Percentiles rank a stretch among this genome's conserved stretches.
These are phyloP conservation scores for Cuniculus paca DNA, from an alignment of 2,797 vertebrate species.

Conservation along the genomic window DNA sequence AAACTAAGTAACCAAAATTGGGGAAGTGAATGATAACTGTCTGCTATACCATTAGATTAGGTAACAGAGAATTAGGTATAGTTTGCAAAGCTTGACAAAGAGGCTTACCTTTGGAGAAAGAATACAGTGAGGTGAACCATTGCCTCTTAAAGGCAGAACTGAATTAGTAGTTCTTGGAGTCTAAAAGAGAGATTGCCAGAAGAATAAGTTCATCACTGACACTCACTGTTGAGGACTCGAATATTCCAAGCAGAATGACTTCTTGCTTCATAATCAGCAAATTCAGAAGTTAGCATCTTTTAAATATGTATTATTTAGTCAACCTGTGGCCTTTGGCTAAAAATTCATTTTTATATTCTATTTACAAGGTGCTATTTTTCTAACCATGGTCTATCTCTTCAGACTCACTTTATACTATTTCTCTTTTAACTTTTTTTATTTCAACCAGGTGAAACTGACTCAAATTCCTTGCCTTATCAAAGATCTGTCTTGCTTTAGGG, in stretches of 20 bases:
- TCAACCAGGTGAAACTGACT: not conserved
- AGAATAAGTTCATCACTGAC: not conserved
- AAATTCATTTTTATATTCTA: not conserved
- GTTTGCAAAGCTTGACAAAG: not conserved
- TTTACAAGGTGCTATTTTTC: not conserved
- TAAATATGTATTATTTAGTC: not conserved
- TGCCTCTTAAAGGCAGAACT: not conserved
- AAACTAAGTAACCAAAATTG: not conserved
- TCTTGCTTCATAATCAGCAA: not conserved
- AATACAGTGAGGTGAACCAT: not conserved
- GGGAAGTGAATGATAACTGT: not conserved
- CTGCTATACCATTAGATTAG: not conserved
- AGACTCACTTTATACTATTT: not conserved
- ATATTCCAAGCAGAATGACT: not conserved
- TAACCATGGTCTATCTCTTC: not conserved
- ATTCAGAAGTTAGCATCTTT: not conserved
- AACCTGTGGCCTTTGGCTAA: not conserved
- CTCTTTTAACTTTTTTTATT: not conserved
- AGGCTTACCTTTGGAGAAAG: not conserved
- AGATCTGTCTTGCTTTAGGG: not conserved
- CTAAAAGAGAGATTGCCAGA: too few species aligned
- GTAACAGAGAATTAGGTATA: not conserved
- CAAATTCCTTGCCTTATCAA: not conserved
- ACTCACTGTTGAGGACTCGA: not conserved
- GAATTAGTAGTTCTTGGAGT: not conserved